These are phyloP conservation scores for Daboia siamensis DNA, from an alignment of 2,113 vertebrate genomes.

Conservation along the genomic window DNA sequence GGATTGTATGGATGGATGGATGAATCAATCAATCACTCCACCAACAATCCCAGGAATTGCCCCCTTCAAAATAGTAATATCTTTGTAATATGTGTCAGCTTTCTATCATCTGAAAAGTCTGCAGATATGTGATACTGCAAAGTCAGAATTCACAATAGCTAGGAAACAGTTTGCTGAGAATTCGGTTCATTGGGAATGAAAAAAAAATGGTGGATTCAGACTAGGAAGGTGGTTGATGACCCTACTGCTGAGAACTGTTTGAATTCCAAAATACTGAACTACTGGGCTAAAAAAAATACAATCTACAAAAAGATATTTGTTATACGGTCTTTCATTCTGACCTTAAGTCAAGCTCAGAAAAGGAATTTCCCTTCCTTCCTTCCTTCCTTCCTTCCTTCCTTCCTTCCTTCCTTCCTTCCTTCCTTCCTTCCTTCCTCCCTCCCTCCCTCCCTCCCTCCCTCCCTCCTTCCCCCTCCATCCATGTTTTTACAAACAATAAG, in stretches of 20 bases:
- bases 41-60: background rate
- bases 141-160: background rate
- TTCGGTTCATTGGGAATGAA: background rate
- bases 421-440: no score
- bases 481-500: background rate
- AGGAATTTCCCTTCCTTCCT: no score
- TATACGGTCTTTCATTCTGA: no score
- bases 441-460: no score
- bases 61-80: background rate
- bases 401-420: no score
- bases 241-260: background rate
- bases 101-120: background rate
- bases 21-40: background rate
- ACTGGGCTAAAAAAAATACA: background rate
- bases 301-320: background rate
- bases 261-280: background rate
- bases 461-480: background rate
- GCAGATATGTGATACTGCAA: background rate
- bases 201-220: background rate
- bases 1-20: background rate
- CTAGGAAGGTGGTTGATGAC: background rate
- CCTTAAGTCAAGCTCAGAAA: no score
- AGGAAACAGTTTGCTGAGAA: background rate
- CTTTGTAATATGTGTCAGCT: background rate
- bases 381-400: no score